These are phyloP conservation scores for Latrodectus elegans DNA, from an alignment of 2,888 invertebrate species.

Conservation along the genomic window DNA sequence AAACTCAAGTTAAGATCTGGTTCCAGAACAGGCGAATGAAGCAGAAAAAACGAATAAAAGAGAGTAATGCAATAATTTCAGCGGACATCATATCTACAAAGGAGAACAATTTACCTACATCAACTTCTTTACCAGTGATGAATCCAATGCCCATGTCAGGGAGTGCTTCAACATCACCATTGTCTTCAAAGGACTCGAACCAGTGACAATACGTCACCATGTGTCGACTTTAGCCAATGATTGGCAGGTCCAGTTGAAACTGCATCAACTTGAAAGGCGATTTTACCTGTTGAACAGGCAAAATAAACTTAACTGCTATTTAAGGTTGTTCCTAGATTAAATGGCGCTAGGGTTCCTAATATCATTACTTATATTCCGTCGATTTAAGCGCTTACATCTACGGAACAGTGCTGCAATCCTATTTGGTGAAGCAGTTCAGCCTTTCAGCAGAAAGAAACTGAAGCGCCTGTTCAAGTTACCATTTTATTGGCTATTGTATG, in stretches of 20 bases:
- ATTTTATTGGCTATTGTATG: too few species aligned
- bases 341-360: slow-evolving; percentile 6
- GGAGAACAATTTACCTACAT: slow-evolving; percentile 49
- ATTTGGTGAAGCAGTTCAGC: too few species aligned
- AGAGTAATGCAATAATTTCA: slow-evolving; percentile 86
- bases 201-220: slow-evolving; percentile 32
- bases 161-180: slow-evolving; percentile 14
- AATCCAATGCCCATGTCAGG: background rate
- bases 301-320: too few species aligned
- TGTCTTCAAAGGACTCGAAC: slow-evolving; percentile 63
- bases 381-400: background rate
- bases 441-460: too few species aligned
- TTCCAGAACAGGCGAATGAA: slow-evolving; percentile 99
- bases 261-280: background rate
- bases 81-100: slow-evolving; percentile 74
- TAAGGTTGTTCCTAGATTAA: background rate
- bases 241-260: background rate
- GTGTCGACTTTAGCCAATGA: too few species aligned
- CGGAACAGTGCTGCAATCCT: background rate
- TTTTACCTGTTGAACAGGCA: too few species aligned
- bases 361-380: slow-evolving; percentile 16
- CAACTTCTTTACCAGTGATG: slow-evolving; percentile 1
- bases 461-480: too few species aligned
- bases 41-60: slow-evolving; percentile 97
- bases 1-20: slow-evolving; percentile 93